Conservation (phyloP, 2,888 invertebrate species). For the Brachyptera putata region DNA sequence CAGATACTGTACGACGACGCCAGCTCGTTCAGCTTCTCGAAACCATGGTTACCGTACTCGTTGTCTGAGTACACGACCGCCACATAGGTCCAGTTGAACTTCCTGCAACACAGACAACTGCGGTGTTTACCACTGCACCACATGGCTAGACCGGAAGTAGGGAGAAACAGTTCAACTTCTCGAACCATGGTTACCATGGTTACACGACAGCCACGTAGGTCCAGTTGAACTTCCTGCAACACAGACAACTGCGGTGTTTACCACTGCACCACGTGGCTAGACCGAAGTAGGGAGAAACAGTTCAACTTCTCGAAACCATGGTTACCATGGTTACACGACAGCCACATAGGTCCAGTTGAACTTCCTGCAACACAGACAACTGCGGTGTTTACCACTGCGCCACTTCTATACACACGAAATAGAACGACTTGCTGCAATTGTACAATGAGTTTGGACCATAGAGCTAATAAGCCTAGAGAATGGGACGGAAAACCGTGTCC, state of each 20-base stretch:
- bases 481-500: too few relatives aligned
- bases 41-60: constrained; percentile 53
- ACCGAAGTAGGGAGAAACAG: too few relatives aligned
- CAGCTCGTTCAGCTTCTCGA: constrained; percentile 45
- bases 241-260: not conserved
- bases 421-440: constrained; percentile 47
- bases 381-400: too few relatives aligned
- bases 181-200: constrained; percentile 52
- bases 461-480: too few relatives aligned
- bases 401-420: too few relatives aligned
- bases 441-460: too few relatives aligned
- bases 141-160: too few relatives aligned
- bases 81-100: constrained; percentile 52
- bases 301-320: constrained; percentile 50
- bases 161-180: too few relatives aligned
- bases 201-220: constrained; percentile 53
- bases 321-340: constrained; percentile 52
- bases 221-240: constrained; percentile 49
- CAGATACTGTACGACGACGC: constrained; percentile 49
- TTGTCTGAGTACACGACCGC: constrained; percentile 53
- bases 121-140: not conserved
- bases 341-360: constrained; percentile 54
- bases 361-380: constrained; percentile 43
- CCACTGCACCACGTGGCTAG: not conserved
- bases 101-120: constrained; percentile 39